Conservation (phyloP, 2,113 vertebrate genomes). For the Pongo abelii region DNA sequence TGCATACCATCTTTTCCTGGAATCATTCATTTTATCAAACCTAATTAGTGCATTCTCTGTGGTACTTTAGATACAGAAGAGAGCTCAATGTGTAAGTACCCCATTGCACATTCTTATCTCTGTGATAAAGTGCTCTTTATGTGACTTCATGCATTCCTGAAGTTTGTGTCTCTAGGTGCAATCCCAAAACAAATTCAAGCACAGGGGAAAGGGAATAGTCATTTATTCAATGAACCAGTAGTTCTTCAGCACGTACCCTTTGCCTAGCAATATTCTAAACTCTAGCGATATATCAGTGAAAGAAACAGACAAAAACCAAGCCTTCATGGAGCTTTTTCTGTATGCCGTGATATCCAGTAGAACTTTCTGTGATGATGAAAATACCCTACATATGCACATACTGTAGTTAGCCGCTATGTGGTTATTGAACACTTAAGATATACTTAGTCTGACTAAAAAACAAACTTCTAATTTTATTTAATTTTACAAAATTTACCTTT, state of each 20-base stretch:
- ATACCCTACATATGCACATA: not conserved
- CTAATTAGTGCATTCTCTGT: not conserved
- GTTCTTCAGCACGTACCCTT: not conserved
- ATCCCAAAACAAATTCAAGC: conserved; percentile 7
- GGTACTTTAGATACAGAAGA: not conserved
- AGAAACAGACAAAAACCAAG: not conserved
- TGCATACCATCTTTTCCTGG: not conserved
- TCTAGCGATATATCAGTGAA: not conserved
- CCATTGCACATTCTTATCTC: not conserved
- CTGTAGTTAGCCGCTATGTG: not conserved
- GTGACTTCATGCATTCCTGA: not conserved
- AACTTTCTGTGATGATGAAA: not conserved
- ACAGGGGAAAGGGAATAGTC: not conserved
- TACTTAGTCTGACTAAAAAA: not conserved
- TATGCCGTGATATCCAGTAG: rapidly evolving
- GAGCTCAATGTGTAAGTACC: not conserved
- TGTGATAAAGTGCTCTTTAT: not conserved
- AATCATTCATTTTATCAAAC: not conserved
- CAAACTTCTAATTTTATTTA: not conserved
- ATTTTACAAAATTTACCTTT: not conserved
- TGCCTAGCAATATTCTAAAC: not conserved
- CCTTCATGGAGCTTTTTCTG: not conserved
- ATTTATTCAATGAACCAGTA: not conserved
- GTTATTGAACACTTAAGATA: not conserved
- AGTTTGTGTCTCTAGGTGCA: not conserved